Percentiles rank a stretch among this genome's conserved stretches.
Conservation (phyloP, 2,113 vertebrate genomes). For the Scomber scombrus region DNA sequence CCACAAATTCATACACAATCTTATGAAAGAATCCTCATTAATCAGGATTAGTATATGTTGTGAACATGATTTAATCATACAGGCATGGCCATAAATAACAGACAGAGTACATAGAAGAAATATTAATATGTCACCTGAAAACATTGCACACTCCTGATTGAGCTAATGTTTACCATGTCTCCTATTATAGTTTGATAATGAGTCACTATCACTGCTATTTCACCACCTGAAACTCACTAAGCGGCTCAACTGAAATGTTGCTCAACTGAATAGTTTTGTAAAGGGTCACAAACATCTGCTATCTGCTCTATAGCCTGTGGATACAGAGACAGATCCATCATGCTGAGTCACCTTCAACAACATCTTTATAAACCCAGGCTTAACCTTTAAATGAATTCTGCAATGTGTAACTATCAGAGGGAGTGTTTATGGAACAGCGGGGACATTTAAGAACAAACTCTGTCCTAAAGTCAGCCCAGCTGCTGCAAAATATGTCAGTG, state of each 20-base stretch:
- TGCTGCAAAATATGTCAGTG: too few species aligned
- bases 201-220: constrained; percentile 37
- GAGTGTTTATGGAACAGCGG: not conserved
- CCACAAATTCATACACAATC: too few species aligned
- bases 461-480: too few species aligned
- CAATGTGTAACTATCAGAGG: constrained; percentile 2
- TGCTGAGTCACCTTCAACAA: constrained; percentile 21
- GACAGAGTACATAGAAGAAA: not conserved
- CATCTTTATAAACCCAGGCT: constrained; percentile 25
- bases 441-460: too few species aligned
- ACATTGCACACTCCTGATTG: not conserved
- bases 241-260: constrained; percentile 9
- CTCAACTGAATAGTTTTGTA: constrained; percentile 30
- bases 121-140: constrained; percentile 8
- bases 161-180: constrained; percentile 44
- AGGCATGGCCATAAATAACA: not conserved
- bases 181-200: constrained; percentile 43
- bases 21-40: not conserved
- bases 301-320: constrained; percentile 4
- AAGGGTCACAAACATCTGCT: constrained; percentile 17
- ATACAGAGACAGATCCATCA: constrained; percentile 27
- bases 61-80: not conserved
- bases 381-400: constrained; percentile 35
- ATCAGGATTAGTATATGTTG: not conserved
- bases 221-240: constrained; percentile 11